Percentiles rank a stretch among this genome's conserved stretches.
phyloP scores from a whole-genome alignment of 1,140 invertebrate genomes.

The Anastatus disparis region DNA sequence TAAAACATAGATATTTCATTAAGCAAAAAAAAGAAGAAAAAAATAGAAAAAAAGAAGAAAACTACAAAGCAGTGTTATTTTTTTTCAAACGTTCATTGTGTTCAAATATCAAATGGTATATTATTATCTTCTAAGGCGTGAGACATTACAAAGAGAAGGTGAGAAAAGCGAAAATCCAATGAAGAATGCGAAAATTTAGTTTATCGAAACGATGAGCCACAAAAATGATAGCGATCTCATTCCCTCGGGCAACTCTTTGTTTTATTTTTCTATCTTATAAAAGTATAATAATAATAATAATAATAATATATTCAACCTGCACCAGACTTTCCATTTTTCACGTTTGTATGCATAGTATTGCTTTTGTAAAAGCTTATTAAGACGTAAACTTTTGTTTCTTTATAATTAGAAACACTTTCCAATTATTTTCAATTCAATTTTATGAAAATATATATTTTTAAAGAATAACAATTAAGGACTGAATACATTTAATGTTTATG shows the following conservation, averaged over 20 bases:
- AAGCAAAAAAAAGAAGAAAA: no score
- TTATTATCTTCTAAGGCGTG: neutral
- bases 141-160: neutral
- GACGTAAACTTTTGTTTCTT: neutral
- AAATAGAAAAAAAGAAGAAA: no score
- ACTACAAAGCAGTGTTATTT: no score
- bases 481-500: no score
- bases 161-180: slow-evolving; percentile 5
- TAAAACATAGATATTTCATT: no score
- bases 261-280: no score
- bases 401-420: slow-evolving; percentile 2
- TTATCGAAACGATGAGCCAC: slow-evolving; percentile 1
- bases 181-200: neutral
- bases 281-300: no score
- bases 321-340: slow-evolving; percentile 20
- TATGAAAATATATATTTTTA: neutral
- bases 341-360: neutral
- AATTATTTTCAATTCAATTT: neutral
- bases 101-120: neutral
- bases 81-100: no score
- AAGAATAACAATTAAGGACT: no score
- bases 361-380: neutral
- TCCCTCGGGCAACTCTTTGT: slow-evolving; percentile 3
- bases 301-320: neutral
- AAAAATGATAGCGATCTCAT: slow-evolving; percentile 19